Evolutionary conservation across 2,113 vertebrate species (phyloP).

Genomic region (Procapra przewalskii): DNA sequence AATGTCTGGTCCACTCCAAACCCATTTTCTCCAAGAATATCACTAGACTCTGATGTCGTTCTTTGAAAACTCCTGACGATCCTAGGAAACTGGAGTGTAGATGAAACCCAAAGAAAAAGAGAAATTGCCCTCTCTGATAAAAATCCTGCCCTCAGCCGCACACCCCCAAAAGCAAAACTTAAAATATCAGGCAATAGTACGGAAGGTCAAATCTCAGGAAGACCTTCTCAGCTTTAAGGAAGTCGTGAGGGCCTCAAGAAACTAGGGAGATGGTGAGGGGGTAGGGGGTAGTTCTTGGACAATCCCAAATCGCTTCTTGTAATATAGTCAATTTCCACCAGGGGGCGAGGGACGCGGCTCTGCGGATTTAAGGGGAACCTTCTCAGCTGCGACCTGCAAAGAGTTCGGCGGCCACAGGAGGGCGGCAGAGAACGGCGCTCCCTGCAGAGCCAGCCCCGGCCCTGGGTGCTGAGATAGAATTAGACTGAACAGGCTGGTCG

Average conservation of each 20-base stretch:
- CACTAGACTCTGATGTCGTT: background rate
- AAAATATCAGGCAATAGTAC: background rate
- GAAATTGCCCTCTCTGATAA: background rate
- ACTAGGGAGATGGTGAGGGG: background rate
- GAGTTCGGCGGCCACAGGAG: conserved; percentile 55
- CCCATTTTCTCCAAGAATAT: conserved; percentile 19
- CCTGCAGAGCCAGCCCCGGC: background rate
- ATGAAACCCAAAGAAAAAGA: conserved; percentile 1
- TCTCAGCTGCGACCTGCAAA: background rate
- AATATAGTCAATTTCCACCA: conserved; percentile 55
- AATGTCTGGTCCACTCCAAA: background rate
- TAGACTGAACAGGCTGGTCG: background rate
- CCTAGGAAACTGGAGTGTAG: background rate
- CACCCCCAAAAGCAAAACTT: background rate
- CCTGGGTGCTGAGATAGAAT: too few species aligned
- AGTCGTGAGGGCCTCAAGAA: background rate
- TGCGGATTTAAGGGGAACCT: background rate
- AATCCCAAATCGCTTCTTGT: background rate
- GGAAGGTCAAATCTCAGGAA: background rate
- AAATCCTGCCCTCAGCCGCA: background rate
- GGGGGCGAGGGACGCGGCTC: conserved; percentile 39
- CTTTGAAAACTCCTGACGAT: background rate
- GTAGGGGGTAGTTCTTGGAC: background rate
- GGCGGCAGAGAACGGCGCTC: conserved; percentile 57
- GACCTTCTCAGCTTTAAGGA: background rate